Evolutionary conservation across 2,113 vertebrate species (phyloP), one percentile per base, ranked within the genome.

Genomic region (Australoheros scitulus): DNA sequence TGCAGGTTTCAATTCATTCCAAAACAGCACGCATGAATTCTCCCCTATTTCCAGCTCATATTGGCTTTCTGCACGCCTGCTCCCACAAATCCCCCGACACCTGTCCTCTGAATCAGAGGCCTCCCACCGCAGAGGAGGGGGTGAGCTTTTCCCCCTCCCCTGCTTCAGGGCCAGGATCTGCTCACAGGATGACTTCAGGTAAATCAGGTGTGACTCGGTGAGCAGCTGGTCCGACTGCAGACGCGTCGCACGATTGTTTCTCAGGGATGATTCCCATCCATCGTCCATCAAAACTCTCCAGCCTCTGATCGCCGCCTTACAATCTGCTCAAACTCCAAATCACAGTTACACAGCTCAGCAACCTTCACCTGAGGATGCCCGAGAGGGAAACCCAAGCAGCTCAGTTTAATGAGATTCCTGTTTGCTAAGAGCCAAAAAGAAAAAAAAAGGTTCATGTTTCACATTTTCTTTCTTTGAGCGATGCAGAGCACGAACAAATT

Each of bases 1-100:
- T 86, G 83, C 86, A 90, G 91, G 79, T 94, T 93, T 91, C 84
- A 86, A 61, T 91, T 92, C 88, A 92, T 92, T 89, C 81, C 63
- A 56, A 87, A 88, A 87, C 91, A 93, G 76, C 91, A 93, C 78
- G 92, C 92, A 91, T 94, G 93, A 91, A 90, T 94, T 94, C 90
- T 90, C 91, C 88, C 80, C 88, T 83, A 91, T 92, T 93, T 92
- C 89, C 85, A 83, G 87, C 86, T 92, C 92, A 86, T 89, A 90
- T 92, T 88, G 88, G 79, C 86, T 92, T 87, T 88, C 86, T 88
- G 88, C 87, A 68, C 78, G 79, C 83, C 80, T 87, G 82, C 84
- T 81, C 84, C 84, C 65, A 56, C 43, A 84, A 87, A 81, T 88
- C 87, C 84, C 81, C 24, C 47, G 75, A 87, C 81, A 83, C 55